Base-by-base conservation (phyloP, 2,888 invertebrate species). In the Abrostola triplasia region DNA sequence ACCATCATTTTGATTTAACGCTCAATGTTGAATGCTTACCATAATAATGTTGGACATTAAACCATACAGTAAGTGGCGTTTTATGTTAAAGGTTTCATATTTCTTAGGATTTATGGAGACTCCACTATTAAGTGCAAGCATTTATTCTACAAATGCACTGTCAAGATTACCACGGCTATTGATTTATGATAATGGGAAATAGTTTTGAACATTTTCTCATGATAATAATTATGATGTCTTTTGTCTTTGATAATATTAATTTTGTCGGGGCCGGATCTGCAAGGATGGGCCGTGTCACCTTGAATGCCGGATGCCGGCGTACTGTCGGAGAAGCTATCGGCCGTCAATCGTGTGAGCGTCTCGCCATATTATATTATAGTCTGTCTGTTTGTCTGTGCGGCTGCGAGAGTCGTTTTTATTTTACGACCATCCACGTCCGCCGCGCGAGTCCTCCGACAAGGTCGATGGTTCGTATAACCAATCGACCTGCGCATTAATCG, bases 251-350 rank as follows among this genome's bases (percentile, higher is more conserved):
- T 64, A 79, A 73, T 65, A 75, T 64, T 83, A 70, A 75, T 82
- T 81, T 77, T 67, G 76, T 76, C 67, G 71, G 77, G 88, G 88
- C 89, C 89, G 90, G 90, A 90, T 90, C 90, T 88, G 92, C 90
- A 90, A 92, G 91, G 93, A 93, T 92, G 89, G 88, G 79, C 79
- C 76, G 90, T 90, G 92, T 94, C 93, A 94, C 94, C 93, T 94
- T 93, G 93, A 90, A 87, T 90, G 90, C 92, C 93, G 93, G 94
- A 94, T 92, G 91, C 89, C 90, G 89, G 79, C 85, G 76, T 87
- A 89, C 91, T 89, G 91, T 82, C 86, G 82, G 84, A 89, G 90
- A 83, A 92, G 87, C 89, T 93, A 93, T 93, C 92, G 92, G 84
- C 89, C 92, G 92, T 91, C 93, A 90, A 93, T 94, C 93, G 92